These are phyloP conservation scores for Pterocles burchelli DNA, from an alignment of 2,113 vertebrate species.

Conservation along the genomic window DNA sequence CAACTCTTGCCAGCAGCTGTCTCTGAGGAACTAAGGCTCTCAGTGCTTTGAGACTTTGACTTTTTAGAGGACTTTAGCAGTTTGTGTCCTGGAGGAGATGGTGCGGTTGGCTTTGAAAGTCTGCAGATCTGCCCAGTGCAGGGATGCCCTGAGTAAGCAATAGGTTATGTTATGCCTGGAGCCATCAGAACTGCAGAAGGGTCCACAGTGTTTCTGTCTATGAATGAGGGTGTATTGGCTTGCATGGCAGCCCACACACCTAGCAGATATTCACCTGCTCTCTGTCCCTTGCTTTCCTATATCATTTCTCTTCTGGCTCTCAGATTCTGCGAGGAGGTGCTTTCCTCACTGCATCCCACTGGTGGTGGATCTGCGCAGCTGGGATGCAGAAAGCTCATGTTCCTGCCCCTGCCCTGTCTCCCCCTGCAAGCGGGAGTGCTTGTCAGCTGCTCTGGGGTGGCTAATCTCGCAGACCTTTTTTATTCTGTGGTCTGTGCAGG, in stretches of 20 bases:
- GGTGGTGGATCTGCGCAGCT: not conserved
- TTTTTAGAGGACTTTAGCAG: not conserved
- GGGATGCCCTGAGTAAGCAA: not conserved
- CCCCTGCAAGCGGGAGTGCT: not conserved
- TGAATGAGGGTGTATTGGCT: not conserved
- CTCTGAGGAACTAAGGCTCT: not conserved
- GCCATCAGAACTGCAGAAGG: not conserved
- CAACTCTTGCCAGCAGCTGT: rapidly evolving
- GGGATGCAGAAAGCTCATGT: not conserved
- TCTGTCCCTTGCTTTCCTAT: not conserved
- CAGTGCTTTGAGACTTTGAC: not conserved
- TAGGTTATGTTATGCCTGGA: not conserved
- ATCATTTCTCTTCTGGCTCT: not conserved
- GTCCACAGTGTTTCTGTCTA: not conserved
- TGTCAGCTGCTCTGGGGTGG: not conserved
- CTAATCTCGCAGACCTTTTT: not conserved
- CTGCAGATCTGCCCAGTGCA: not conserved
- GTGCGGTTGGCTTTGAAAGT: not conserved
- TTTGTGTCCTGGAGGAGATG: not conserved
- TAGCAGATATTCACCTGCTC: not conserved
- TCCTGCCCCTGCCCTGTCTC: rapidly evolving
- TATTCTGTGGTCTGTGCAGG: not conserved
- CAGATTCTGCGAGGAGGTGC: not conserved
- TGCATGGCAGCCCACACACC: rapidly evolving
- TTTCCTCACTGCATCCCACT: not conserved